A percentile compares a stretch with the other conserved stretches of the same genome.
Evolutionary conservation across 2,797 vertebrate genomes (phyloP).

Genomic region (Anisognathus igniventris): DNA sequence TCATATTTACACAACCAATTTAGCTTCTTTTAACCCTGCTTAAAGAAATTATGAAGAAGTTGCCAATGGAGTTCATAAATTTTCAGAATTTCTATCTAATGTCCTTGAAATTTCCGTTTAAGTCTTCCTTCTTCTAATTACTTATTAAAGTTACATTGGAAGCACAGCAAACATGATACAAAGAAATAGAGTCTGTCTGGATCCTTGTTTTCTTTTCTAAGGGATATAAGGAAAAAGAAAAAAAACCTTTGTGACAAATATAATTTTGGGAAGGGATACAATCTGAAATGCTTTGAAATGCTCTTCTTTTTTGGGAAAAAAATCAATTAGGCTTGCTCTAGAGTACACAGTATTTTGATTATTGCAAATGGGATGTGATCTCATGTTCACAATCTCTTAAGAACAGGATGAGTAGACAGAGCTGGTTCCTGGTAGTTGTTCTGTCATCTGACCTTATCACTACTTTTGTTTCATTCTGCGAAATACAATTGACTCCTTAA

Average conservation of each 20-base stretch:
- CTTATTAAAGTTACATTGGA: background rate
- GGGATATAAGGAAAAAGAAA: background rate
- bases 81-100: conserved; percentile 36
- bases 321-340: background rate
- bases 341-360: background rate
- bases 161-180: background rate
- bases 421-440: background rate
- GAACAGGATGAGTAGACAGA: background rate
- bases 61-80: conserved; percentile 45
- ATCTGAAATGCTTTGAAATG: background rate
- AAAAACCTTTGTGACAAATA: background rate
- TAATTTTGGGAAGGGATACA: background rate
- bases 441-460: background rate
- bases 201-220: background rate
- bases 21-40: conserved; percentile 43
- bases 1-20: conserved; percentile 37
- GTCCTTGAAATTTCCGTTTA: conserved; percentile 20
- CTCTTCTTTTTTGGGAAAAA: background rate
- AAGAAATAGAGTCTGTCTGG: background rate
- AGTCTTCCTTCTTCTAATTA: background rate
- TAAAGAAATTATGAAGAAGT: conserved; percentile 41
- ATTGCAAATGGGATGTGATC: background rate
- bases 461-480: background rate
- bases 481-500: background rate
- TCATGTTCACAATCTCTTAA: background rate